Base-by-base conservation (phyloP, 2,797 vertebrate species). In the Tolypeutes matacus region DNA sequence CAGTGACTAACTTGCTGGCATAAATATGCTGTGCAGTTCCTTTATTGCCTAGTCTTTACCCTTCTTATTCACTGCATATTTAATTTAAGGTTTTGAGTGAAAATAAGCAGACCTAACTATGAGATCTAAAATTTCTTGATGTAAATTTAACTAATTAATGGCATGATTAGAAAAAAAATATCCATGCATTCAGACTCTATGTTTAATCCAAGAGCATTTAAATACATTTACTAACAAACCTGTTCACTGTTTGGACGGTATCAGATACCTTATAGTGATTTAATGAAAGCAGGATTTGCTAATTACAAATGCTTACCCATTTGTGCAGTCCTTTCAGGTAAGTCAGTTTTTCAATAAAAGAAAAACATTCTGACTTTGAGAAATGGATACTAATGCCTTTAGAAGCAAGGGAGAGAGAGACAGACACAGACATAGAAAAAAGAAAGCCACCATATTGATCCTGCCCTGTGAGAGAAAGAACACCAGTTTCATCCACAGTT, bases 1-100 rank as follows among this genome's bases (percentile, higher is more conserved):
- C 84, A 82, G 56, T 64, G 83, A 97, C 96, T 96, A 97, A 96
- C 95, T 96, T 97, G 95, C 94, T 96, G 82, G 69, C 94, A 97
- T 94, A 98, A 98, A 97, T 53, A 6, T 49, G 86, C 87, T 93
- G 89, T 53, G 93, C 27, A 13, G 96, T 95, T 97, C 91, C 96
- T 98, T 97, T 98, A 89, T 95, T 96, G 89, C 87, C 84, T 96
- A 72, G 78, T 97, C 90, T 97, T 96, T 95, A 94, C 86, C 56
- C 88, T 96, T 96, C 96, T 96, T 97, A 83, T 51, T 85, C 90
- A 96, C 39, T 83, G 82, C 86, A 94, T 97, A 96, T 97, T 97
- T 97, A 97, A 98, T 97, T 98, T 97, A 97, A 97, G 81, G 95
- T 97, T 95, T 96, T 64, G 82, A 92, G 95, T 97, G 95, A 97